phyloP scores from a whole-genome alignment of 2,797 vertebrate genomes.

The Uromys caudimaculatus region DNA sequence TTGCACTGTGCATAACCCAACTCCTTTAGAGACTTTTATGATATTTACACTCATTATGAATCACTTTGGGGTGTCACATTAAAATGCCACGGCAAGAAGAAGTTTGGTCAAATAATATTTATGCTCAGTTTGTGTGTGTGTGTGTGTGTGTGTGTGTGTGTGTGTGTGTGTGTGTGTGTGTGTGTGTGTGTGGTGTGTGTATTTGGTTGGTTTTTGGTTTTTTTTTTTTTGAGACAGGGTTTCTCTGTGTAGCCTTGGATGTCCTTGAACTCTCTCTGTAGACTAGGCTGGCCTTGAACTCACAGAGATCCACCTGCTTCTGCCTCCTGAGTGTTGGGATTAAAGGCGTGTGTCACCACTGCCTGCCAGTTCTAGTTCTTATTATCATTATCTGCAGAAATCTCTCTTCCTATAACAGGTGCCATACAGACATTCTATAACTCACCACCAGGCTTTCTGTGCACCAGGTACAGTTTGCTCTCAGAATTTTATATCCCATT shows the following conservation, averaged over 20 bases:
- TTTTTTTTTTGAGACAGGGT: too few species aligned
- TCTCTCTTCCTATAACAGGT: not conserved
- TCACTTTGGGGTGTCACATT: not conserved
- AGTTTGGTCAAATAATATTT: constrained; percentile 1
- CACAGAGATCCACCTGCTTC: not conserved
- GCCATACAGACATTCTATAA: not conserved
- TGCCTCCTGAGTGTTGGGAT: not conserved
- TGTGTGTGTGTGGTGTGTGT: too few species aligned
- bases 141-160: too few species aligned
- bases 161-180: too few species aligned
- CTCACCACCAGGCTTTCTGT: not conserved
- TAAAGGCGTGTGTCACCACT: not conserved
- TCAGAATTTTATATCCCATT: not conserved
- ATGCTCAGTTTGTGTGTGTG: not conserved
- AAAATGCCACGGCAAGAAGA: not conserved
- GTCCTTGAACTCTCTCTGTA: not conserved
- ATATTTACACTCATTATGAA: not conserved
- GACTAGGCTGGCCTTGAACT: not conserved
- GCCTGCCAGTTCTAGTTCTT: not conserved
- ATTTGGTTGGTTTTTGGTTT: too few species aligned
- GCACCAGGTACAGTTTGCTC: not conserved
- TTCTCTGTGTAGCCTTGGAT: not conserved
- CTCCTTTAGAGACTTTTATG: not conserved
- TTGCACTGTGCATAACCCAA: not conserved
- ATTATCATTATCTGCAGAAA: not conserved